These are phyloP conservation scores for Melangyna quadrimaculata DNA, from an alignment of 2,888 invertebrate species.

Conservation along the genomic window DNA sequence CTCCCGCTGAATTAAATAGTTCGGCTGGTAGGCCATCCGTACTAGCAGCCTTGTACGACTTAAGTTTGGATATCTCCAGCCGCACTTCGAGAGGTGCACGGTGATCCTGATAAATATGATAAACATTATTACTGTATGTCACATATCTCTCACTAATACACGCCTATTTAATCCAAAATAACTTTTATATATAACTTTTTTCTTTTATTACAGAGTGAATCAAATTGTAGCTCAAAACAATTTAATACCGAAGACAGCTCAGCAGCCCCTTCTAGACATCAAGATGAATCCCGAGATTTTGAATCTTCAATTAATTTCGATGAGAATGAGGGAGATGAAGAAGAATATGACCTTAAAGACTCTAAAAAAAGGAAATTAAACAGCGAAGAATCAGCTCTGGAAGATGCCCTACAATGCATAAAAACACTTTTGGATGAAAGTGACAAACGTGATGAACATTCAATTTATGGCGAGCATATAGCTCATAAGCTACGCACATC, in stretches of 20 bases:
- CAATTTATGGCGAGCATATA: slow-evolving; percentile 27
- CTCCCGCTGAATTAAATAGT: too few relatives aligned
- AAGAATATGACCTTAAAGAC: background rate
- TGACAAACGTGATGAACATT: slow-evolving; percentile 22
- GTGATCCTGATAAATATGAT: too few relatives aligned
- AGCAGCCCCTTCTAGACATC: background rate
- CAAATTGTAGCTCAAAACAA: slow-evolving; percentile 3
- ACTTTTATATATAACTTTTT: too few relatives aligned
- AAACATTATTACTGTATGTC: too few relatives aligned
- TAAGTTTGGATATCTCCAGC: too few relatives aligned
- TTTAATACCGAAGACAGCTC: background rate
- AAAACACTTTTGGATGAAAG: background rate
- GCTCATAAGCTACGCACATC: slow-evolving; percentile 14
- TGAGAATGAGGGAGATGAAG: background rate
- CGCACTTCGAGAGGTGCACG: too few relatives aligned
- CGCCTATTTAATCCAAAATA: too few relatives aligned
- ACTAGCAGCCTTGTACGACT: too few relatives aligned
- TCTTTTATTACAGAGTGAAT: background rate
- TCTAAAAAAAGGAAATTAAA: background rate
- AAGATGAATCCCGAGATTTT: slow-evolving; percentile 7
- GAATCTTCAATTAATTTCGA: background rate
- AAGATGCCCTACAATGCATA: slow-evolving; percentile 18
- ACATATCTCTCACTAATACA: too few relatives aligned
- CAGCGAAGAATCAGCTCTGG: background rate
- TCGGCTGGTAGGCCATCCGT: too few relatives aligned